phyloP scores from a whole-genome alignment of 2,113 vertebrate genomes.

The Trogon melanurus region DNA sequence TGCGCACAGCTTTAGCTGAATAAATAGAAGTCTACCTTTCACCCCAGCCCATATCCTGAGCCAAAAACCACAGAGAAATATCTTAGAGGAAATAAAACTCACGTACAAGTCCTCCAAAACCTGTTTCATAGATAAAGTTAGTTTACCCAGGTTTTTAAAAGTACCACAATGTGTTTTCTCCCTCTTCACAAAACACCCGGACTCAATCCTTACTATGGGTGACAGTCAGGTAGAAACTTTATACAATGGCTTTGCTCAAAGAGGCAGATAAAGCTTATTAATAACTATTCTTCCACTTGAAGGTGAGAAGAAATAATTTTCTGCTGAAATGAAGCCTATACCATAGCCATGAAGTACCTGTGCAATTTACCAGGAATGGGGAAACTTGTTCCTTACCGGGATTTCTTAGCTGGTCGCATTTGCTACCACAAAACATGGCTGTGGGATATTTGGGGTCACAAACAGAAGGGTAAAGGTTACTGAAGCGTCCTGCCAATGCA shows the following conservation, averaged over 20 bases:
- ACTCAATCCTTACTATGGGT: neutral
- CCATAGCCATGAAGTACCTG: neutral
- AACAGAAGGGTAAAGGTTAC: conserved; percentile 57
- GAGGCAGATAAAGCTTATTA: neutral
- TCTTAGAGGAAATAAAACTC: neutral
- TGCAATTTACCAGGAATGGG: neutral
- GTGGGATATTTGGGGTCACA: conserved; percentile 48
- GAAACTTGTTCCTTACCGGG: neutral
- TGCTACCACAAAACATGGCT: neutral
- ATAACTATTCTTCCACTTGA: neutral
- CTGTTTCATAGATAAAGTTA: neutral
- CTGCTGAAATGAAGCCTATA: neutral
- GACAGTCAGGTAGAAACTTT: neutral
- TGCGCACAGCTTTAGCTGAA: neutral
- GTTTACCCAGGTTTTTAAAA: neutral
- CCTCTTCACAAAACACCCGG: neutral
- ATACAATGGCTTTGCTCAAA: neutral
- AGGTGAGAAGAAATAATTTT: neutral
- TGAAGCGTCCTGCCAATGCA: conserved; percentile 43
- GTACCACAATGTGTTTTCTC: neutral
- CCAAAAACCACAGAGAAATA: neutral
- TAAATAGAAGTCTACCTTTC: neutral
- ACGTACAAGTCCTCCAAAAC: neutral
- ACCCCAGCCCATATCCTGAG: neutral
- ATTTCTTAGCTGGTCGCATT: neutral